A percentile compares a stretch with the other conserved stretches of the same genome.
phyloP scores from a whole-genome alignment of 1,140 invertebrate species.

The Drosophila ananassae region DNA sequence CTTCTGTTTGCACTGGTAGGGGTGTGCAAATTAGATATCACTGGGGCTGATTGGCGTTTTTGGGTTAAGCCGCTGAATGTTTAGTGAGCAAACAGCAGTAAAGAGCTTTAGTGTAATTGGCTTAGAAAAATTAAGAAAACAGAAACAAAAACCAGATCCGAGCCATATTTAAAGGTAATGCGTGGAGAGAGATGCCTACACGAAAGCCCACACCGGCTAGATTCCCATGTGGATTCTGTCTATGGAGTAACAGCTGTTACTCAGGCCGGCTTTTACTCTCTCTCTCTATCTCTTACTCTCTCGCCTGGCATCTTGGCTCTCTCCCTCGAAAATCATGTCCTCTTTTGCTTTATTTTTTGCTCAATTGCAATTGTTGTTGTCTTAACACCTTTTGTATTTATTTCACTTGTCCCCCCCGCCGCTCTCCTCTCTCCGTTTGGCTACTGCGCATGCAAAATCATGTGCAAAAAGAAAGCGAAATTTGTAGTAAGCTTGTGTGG shows the following conservation, averaged over 20 bases:
- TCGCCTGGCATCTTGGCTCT: too few relatives aligned
- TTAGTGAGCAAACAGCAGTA: slow-evolving; percentile 5
- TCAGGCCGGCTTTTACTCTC: slow-evolving; percentile 34
- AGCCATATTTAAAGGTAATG: slow-evolving; percentile 2
- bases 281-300: slow-evolving; percentile 9
- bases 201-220: slow-evolving; percentile 12
- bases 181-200: background rate
- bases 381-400: slow-evolving; percentile 47
- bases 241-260: slow-evolving; percentile 49
- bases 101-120: slow-evolving; percentile 32
- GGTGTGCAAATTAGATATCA: slow-evolving; percentile 12
- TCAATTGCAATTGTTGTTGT: slow-evolving; percentile 47
- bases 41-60: slow-evolving; percentile 41
- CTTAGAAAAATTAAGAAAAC: slow-evolving; percentile 36
- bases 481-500: slow-evolving; percentile 33
- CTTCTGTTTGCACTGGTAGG: background rate
- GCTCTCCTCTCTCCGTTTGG: slow-evolving; percentile 18
- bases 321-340: slow-evolving; percentile 46
- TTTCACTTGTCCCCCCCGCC: slow-evolving; percentile 36
- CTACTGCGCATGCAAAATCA: slow-evolving; percentile 80
- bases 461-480: slow-evolving; percentile 82
- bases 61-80: slow-evolving; percentile 30
- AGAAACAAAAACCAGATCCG: slow-evolving; percentile 12
- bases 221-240: slow-evolving; percentile 38
- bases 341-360: slow-evolving; percentile 8